Conservation (phyloP, 2,113 vertebrate species). For the Dasyprocta punctata region DNA sequence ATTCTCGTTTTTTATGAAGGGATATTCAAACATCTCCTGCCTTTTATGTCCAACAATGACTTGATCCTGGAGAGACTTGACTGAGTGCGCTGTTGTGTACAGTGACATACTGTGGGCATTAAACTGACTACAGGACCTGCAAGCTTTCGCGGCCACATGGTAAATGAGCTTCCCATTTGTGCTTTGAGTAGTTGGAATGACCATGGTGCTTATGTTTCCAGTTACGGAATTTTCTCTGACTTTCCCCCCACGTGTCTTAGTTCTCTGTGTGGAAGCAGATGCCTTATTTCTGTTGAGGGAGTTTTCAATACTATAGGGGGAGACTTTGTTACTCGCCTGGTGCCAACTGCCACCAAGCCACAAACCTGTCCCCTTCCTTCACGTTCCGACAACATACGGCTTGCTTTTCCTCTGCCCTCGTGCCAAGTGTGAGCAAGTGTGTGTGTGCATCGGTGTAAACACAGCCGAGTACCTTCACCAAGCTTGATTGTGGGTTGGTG, state of each 20-base stretch:
- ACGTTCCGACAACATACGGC: background rate
- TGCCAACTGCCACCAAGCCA: no score
- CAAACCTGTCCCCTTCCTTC: background rate
- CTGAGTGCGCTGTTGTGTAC: background rate
- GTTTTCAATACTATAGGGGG: background rate
- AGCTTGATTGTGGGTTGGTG: background rate
- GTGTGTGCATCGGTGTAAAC: background rate
- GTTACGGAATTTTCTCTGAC: background rate
- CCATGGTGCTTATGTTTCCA: background rate
- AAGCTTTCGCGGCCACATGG: fast-evolving
- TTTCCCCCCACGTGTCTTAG: background rate
- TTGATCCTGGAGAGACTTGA: background rate
- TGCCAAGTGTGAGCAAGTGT: background rate
- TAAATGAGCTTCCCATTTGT: no score
- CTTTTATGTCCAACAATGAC: background rate
- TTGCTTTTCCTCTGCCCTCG: background rate
- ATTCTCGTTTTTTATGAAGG: background rate
- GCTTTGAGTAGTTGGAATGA: background rate
- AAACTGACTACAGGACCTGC: background rate
- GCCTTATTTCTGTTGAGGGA: background rate
- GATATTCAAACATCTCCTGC: background rate
- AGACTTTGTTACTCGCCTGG: background rate
- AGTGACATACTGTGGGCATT: background rate
- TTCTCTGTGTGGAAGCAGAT: background rate
- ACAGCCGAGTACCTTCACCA: background rate